phyloP scores from a whole-genome alignment of 2,888 invertebrate genomes.

The Acleris holmiana region DNA sequence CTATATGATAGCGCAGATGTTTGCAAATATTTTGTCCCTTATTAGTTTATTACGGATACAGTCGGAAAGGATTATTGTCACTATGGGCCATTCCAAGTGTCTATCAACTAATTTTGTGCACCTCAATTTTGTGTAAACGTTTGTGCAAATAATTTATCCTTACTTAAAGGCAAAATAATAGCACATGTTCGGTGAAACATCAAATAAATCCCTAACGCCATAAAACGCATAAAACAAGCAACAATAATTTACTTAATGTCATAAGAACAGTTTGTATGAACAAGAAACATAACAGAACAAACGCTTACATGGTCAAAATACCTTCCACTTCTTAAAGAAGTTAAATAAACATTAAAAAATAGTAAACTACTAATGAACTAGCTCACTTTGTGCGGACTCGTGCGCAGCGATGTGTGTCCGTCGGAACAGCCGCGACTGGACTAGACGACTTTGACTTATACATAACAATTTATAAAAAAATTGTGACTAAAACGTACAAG shows the following conservation, averaged over 20 bases:
- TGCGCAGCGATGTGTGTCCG: constrained; percentile 15
- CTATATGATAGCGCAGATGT: too few species aligned
- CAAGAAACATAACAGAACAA: constrained; percentile 13
- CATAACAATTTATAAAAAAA: constrained; percentile 18
- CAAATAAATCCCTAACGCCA: background rate
- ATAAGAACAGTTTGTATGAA: constrained; percentile 3
- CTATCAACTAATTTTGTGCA: too few species aligned
- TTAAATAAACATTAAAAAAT: constrained; percentile 7
- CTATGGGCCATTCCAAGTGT: too few species aligned
- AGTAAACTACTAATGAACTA: constrained; percentile 7
- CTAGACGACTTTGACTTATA: background rate
- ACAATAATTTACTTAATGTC: constrained; percentile 9
- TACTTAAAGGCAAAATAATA: background rate
- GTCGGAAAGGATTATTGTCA: too few species aligned
- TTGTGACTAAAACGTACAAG: constrained; percentile 14
- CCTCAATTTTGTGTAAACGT: too few species aligned
- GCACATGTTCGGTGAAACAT: background rate
- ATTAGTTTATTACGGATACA: too few species aligned
- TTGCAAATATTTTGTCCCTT: too few species aligned
- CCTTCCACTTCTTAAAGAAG: constrained; percentile 13
- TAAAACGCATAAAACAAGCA: constrained; percentile 10
- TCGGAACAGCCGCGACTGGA: constrained; percentile 12
- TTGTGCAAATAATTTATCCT: too few species aligned
- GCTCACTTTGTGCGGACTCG: constrained; percentile 11
- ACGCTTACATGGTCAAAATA: constrained; percentile 11